Evolutionary conservation across 1,140 invertebrate genomes (phyloP), one percentile per base, ranked within the genome.

Genomic region (Microvelia longipes): DNA sequence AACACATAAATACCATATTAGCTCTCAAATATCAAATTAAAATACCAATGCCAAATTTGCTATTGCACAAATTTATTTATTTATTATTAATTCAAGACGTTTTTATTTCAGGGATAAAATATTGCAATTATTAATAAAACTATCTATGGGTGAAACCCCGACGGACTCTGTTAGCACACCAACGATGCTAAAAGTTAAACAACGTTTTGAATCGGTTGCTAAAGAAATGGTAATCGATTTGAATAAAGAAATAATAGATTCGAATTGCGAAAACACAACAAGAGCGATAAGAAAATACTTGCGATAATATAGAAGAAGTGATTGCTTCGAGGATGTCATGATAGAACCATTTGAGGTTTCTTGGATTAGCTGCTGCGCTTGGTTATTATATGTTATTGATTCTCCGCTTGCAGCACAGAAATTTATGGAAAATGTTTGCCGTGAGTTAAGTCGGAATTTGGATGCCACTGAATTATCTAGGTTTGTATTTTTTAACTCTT

Each of bases 341-440:
- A 64, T 30, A 50, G 72, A 71, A 50, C 69, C 71, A 19, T 78
- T 83, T 50, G 70, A 79, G 1, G 81, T 82, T 26, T 84, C 85
- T 72, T 81, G 80, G 74, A 75, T 86, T 24, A 78, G 81, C 66
- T 85, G 84, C 69, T 80, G 85, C 65, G 77, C 78, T n/a, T 85
- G 82, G 75, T 79, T 84, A 68, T 68, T 84, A 1, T 82, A 77
- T 61, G 73, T 83, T 2, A 77, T 77, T 61, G 73, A 80, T 61
- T 50, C 35, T 50, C 35, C 35, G 5, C 76, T 77, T 66, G 67
- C 75, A 13, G 29, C 70, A 14, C 72, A 77, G 24, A 19, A 50
- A 50, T 19, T 11, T 50, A 50, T 50, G 35, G 35, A 50, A 19
- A 11, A 11, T 5, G 19, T 50, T 11, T 50, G 35, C 19, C 5